Evolutionary conservation across 2,797 vertebrate species (phyloP), one percentile per base, ranked within the genome.

Genomic region (Spea hammondii): DNA sequence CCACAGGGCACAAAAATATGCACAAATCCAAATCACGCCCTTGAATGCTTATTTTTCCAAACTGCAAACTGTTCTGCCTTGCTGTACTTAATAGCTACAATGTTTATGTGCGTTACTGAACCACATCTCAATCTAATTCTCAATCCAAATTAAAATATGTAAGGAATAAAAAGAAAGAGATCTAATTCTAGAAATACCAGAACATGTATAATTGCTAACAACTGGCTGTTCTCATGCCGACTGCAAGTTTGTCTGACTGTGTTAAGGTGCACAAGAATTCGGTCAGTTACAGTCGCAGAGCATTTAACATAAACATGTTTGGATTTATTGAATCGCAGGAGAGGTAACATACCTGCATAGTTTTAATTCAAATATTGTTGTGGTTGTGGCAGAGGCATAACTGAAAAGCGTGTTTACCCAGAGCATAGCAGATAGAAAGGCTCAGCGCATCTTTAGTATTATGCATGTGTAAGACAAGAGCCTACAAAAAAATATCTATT

Each of bases 131-230:
- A 69, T 69, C 48, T 64, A 60, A 74, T 70, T 69, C 14, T 64
- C 44, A 8, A 13, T 74, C 8, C 51, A 74, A 62, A 79, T 74
- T 59, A 70, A 10, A 75, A 80, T 46, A 32, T 55, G 10, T 46
- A 65, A 48, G 13, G 46, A 70, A 65, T 79, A 32, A 45, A 79
- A 17, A 47, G 32, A 64, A 55, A 57, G 48, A 50, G 70, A 9
- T n/a, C 6, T 48, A 14, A 14, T 46, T 68, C 65, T 59, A 65
- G n/a, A 80, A 70, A 80, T 62, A n/a, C 44, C 45, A 44, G 78
- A 71, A 74, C 51, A 75, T 53, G 6, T 1, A 60, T 75, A 80
- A 80, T 76, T 80, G 72, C 50, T 75, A 74, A 70, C 49, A 70
- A 70, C 49, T 79, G 72, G 48, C 11, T 65, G 45, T 64, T 80